Evolutionary conservation across 2,797 vertebrate genomes (phyloP), one percentile per base, ranked within the genome.

Genomic region (Paedocypris micromegethes): DNA sequence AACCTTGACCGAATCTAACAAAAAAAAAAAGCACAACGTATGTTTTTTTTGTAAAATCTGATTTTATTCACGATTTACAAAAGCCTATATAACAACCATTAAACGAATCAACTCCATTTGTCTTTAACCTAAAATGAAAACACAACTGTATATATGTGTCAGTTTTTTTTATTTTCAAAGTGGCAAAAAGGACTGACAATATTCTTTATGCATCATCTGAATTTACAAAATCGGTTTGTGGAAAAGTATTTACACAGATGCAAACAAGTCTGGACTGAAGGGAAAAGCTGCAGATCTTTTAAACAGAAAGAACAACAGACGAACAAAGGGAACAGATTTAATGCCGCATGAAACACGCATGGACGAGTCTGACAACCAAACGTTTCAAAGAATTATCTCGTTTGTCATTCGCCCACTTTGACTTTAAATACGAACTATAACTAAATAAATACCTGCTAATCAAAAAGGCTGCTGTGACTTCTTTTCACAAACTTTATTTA

Each of bases 51-150:
- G 87, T 87, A 90, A 90, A 91, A 89, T 88, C 83, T 87, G 85
- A 85, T 83, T 90, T 91, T 90, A 89, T 90, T 91, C 87, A 89
- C 88, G 88, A 90, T 89, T 91, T 90, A 91, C 87, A 91, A 91
- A 90, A 91, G 84, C 85, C 88, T 88, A 81, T 83, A 64, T 77
- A 80, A 80, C 74, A 81, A 80, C 77, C 75, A 78, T 76, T 78
- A 80, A 83, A 77, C 70, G 74, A 81, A 83, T 79, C 75, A 77
- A 80, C 72, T 53, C 58, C 78, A 79, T 64, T 78, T 41, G 52
- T 69, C 69, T 77, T 77, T 78, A 79, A 81, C 68, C 78, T 81
- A 80, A 71, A 74, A 73, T 61, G 71, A 70, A 78, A 81, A 66
- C 66, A 65, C 68, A 63, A 72, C 63, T 53, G 74, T 72, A 68